phyloP scores from a whole-genome alignment of 2,888 invertebrate genomes.

The Scaeva pyrastri region DNA sequence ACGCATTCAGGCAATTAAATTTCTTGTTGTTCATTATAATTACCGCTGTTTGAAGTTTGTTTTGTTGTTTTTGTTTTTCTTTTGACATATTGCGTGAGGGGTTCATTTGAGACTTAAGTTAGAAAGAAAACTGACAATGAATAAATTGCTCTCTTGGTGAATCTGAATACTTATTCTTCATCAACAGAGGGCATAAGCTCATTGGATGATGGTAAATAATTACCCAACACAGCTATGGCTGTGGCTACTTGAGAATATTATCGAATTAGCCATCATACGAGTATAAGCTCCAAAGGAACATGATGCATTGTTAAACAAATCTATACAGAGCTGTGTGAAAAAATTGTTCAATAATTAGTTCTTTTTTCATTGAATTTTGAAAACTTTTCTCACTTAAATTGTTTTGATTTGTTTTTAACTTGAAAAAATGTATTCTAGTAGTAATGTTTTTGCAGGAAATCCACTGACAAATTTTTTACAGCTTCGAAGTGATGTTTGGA shows the following conservation, averaged over 20 bases:
- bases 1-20: conserved; percentile 62
- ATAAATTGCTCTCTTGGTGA: conserved; percentile 24
- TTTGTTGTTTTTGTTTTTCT: conserved; percentile 15
- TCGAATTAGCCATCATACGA: conserved; percentile 65
- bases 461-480: too few species aligned
- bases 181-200: conserved; percentile 1
- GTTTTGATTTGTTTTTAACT: too few species aligned
- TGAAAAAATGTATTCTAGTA: too few species aligned
- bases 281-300: not conserved
- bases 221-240: conserved; percentile 31
- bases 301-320: conserved; percentile 59
- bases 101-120: conserved; percentile 10
- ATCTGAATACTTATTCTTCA: conserved; percentile 8
- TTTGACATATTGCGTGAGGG: conserved; percentile 48
- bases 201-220: conserved; percentile 65
- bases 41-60: conserved; percentile 36
- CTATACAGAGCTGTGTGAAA: not conserved
- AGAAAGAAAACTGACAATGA: conserved; percentile 13
- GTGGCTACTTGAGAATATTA: conserved; percentile 63
- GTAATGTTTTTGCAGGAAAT: too few species aligned
- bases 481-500: too few species aligned
- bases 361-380: too few species aligned
- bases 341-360: not conserved
- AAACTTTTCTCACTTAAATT: too few species aligned
- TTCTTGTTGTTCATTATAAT: conserved; percentile 59